Conservation (phyloP, 1,140 invertebrate genomes). For the Elysia chlorotica region DNA sequence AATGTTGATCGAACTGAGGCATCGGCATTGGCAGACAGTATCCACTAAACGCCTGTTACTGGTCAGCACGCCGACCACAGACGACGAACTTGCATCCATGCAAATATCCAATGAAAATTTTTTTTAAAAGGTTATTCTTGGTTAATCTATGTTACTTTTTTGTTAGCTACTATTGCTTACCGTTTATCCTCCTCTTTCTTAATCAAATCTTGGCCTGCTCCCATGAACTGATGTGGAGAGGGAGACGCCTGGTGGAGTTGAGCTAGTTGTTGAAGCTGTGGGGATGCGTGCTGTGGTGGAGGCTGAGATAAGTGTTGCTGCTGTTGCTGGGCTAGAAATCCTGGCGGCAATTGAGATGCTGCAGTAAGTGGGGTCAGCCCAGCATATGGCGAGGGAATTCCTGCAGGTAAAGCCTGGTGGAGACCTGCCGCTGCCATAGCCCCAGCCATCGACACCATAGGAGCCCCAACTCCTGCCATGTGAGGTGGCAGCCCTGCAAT, state of each 20-base stretch:
- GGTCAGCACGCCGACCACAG: no score
- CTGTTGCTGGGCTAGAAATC: slow-evolving; percentile 5
- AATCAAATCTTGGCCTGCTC: background rate
- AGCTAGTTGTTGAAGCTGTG: slow-evolving; percentile 4
- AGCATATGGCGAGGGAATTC: slow-evolving; percentile 23
- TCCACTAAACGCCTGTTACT: no score
- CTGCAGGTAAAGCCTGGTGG: slow-evolving; percentile 15
- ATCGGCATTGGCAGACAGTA: no score
- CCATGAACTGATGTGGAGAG: slow-evolving; percentile 10
- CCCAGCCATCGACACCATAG: slow-evolving; percentile 2
- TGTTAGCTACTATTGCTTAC: background rate
- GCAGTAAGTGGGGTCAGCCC: slow-evolving; percentile 17
- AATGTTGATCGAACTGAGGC: no score
- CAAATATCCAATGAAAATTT: no score
- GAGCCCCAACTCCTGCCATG: background rate
- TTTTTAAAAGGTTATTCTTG: no score
- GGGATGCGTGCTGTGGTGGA: background rate
- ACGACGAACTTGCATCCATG: no score
- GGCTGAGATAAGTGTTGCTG: slow-evolving; percentile 6
- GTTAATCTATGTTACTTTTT: no score
- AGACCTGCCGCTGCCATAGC: slow-evolving; percentile 11
- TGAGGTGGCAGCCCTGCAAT: slow-evolving; percentile 14
- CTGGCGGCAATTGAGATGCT: slow-evolving; percentile 18
- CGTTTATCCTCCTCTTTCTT: slow-evolving; percentile 18
- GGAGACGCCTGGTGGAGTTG: slow-evolving; percentile 12